Evolutionary conservation across 1,140 invertebrate species (phyloP).

Genomic region (Drosophila mauritiana): DNA sequence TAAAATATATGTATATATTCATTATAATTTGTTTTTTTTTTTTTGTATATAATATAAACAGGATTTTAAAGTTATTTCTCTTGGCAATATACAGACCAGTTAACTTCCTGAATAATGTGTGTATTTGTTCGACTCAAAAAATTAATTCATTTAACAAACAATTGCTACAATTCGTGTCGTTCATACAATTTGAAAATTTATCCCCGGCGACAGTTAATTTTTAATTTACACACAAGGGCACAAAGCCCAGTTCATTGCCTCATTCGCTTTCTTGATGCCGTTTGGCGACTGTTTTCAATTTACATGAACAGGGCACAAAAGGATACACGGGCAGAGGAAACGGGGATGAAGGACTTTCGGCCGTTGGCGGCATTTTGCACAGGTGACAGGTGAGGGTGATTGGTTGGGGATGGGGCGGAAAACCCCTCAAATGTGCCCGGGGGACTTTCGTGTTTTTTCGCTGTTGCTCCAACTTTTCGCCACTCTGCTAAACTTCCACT

Average conservation of each 20-base stretch:
- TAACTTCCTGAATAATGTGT: neutral
- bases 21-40: too few species aligned
- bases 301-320: constrained; percentile 64
- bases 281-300: constrained; percentile 77
- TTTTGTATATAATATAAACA: too few species aligned
- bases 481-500: constrained; percentile 59
- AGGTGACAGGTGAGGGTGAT: constrained; percentile 56
- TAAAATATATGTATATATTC: too few species aligned
- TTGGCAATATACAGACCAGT: too few species aligned
- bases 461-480: constrained; percentile 34
- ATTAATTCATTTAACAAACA: constrained; percentile 22
- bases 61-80: too few species aligned
- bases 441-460: constrained; percentile 54
- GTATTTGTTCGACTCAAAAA: neutral
- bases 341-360: constrained; percentile 5
- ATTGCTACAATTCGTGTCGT: constrained; percentile 31
- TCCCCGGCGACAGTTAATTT: constrained; percentile 75
- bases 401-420: constrained; percentile 7
- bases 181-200: constrained; percentile 63
- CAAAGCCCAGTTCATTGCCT: constrained; percentile 55
- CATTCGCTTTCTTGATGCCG: constrained; percentile 68
- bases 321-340: constrained; percentile 14
- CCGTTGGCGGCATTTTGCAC: constrained; percentile 67
- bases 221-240: constrained; percentile 63
- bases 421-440: constrained; percentile 57